Base-by-base conservation (phyloP, 2,888 invertebrate genomes). In the Augiades crinisus region DNA sequence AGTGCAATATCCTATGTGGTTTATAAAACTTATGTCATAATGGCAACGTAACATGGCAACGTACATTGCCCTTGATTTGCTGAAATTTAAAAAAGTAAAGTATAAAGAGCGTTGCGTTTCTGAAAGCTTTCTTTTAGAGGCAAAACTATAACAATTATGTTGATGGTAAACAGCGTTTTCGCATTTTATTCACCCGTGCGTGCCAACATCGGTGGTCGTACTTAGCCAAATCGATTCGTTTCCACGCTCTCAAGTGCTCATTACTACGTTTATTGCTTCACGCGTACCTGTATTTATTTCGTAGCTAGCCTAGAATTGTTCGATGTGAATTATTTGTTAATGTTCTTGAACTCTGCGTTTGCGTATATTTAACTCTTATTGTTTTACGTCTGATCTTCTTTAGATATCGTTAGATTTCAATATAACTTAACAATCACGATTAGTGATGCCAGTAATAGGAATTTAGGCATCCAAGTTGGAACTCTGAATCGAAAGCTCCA, bases 211-310 rank as follows among this genome's bases (percentile, higher is more conserved):
- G 14, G 31, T n/a, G n/a, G n/a, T n/a, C n/a, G n/a, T 40, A 40
- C 31, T 47, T 40, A 22, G 22, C 38, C 31, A 47, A 47, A 47
- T 40, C 40, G 47, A 47, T 47, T 47, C 7, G 47, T 40, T 47
- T 40, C 22, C 31, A 47, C 47, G 38, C 19, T 22, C 14, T 40
- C 31, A 33, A 47, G 33, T 33, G 16, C 40, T 47, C 47, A 33
- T 47, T 36, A 40, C 14, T 21, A 16, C 22, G 40, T 47, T 47
- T 21, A 47, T 22, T 22, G 47, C 33, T 47, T 34, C 33, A 47
- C 38, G 40, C 33, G 16, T 40, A 47, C 47, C 38, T 40, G 10
- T 40, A 16, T 47, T 40, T 47, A 27, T 24, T 10, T 40, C 13
- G 8, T 47, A 10, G 13, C 14, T 12, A 22, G 1, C 27, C 3